These are phyloP conservation scores for Drosophila sturtevanti DNA, from an alignment of 1,140 invertebrate genomes.

Conservation along the genomic window DNA sequence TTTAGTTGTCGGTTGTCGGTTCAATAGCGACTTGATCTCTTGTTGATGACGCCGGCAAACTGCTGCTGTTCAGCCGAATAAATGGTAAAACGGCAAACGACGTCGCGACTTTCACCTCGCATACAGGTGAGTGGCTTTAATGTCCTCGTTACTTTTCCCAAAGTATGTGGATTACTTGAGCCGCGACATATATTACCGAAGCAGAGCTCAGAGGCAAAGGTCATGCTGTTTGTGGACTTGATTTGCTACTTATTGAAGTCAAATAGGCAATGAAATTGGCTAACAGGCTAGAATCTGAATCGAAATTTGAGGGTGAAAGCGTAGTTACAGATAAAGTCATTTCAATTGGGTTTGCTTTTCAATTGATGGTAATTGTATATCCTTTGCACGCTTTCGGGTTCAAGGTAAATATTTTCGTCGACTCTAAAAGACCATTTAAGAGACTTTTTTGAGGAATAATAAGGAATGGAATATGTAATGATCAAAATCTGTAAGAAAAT, in stretches of 20 bases:
- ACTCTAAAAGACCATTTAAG: neutral
- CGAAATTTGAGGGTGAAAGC: neutral
- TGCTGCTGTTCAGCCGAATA: constrained; percentile 47
- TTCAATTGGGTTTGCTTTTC: neutral
- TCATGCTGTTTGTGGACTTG: constrained; percentile 58
- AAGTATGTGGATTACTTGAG: constrained; percentile 46
- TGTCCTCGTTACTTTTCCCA: constrained; percentile 59
- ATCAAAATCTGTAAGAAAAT: neutral
- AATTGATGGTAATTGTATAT: constrained; percentile 10
- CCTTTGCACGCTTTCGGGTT: neutral
- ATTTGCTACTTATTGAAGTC: constrained; percentile 76
- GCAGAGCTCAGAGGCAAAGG: neutral
- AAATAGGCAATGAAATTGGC: constrained; percentile 58
- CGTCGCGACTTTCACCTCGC: constrained; percentile 43
- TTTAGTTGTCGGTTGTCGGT: constrained; percentile 22
- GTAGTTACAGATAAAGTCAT: constrained; percentile 5
- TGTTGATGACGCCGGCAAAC: constrained; percentile 74
- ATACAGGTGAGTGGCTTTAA: constrained; percentile 77
- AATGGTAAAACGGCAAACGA: constrained; percentile 62
- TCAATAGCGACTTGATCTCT: constrained; percentile 77
- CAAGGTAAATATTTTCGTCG: constrained; percentile 3
- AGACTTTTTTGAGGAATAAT: neutral
- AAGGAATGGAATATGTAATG: neutral
- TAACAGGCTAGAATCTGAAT: constrained; percentile 9
- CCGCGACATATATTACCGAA: neutral